Conservation (phyloP, 2,888 invertebrate genomes). For the Sturmia bella region DNA sequence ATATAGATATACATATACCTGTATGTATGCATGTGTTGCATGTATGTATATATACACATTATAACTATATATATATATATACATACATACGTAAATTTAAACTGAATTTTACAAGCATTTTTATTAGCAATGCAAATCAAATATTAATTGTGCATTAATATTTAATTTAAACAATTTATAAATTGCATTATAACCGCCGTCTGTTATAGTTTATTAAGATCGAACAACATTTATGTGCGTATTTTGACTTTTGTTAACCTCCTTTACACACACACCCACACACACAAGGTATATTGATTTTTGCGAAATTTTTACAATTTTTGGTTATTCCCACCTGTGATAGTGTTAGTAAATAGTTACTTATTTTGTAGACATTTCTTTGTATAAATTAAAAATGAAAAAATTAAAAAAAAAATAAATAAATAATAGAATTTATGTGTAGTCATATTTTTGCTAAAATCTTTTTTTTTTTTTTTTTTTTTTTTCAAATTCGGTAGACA, state of each 20-base stretch:
- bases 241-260: neutral
- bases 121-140: conserved; percentile 31
- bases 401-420: neutral
- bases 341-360: conserved; percentile 72
- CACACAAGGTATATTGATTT: conserved; percentile 43
- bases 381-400: neutral
- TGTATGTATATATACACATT: conserved; percentile 35
- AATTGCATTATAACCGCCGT: neutral
- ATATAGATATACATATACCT: conserved; percentile 37
- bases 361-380: conserved; percentile 27
- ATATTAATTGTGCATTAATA: conserved; percentile 55
- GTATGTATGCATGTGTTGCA: conserved; percentile 15
- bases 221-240: neutral
- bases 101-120: conserved; percentile 60
- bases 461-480: conserved; percentile 36
- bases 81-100: conserved; percentile 42
- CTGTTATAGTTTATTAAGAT: neutral
- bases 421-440: neutral
- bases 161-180: conserved; percentile 12
- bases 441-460: conserved; percentile 1
- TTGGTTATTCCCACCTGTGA: conserved; percentile 77
- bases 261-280: too few relatives aligned
- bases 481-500: conserved; percentile 41
- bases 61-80: conserved; percentile 36
- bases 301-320: conserved; percentile 35